These are phyloP conservation scores for Lamproptera curius DNA, from an alignment of 2,888 invertebrate genomes.

Conservation along the genomic window DNA sequence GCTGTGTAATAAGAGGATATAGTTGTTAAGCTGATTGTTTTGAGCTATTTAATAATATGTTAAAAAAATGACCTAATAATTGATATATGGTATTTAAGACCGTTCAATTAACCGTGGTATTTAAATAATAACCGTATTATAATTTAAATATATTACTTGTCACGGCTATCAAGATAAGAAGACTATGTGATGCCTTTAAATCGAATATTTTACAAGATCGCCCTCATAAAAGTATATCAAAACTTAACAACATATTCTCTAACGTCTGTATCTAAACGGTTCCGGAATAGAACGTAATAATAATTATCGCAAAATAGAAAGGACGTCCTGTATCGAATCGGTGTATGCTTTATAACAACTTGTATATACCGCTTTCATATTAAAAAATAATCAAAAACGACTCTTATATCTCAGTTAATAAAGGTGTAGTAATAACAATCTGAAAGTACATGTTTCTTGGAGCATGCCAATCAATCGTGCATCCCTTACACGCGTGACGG, in stretches of 20 bases:
- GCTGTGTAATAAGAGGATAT: too few species aligned
- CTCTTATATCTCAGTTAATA: slow-evolving; percentile 25
- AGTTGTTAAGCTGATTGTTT: too few species aligned
- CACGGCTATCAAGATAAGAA: too few species aligned
- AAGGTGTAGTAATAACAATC: slow-evolving; percentile 20
- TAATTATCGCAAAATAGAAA: slow-evolving; percentile 73
- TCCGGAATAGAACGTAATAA: slow-evolving; percentile 62
- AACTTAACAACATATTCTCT: slow-evolving; percentile 16
- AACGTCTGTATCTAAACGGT: slow-evolving; percentile 52
- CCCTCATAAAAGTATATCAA: too few species aligned
- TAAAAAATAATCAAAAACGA: slow-evolving; percentile 28
- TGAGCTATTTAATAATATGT: too few species aligned
- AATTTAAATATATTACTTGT: too few species aligned
- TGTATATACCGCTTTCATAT: slow-evolving; percentile 31
- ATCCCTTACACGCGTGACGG: slow-evolving; percentile 70
- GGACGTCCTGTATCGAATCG: slow-evolving; percentile 73
- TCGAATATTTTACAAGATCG: too few species aligned
- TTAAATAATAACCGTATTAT: too few species aligned
- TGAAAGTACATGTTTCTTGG: slow-evolving; percentile 5
- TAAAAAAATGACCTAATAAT: too few species aligned
- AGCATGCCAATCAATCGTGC: slow-evolving; percentile 48
- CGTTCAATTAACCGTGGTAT: too few species aligned
- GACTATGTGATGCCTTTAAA: too few species aligned
- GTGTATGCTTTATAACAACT: slow-evolving; percentile 38
- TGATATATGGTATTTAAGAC: too few species aligned